Percentiles rank a stretch among this genome's conserved stretches.
Evolutionary conservation across 2,888 invertebrate genomes (phyloP).

Genomic region (Anaspis maculata): DNA sequence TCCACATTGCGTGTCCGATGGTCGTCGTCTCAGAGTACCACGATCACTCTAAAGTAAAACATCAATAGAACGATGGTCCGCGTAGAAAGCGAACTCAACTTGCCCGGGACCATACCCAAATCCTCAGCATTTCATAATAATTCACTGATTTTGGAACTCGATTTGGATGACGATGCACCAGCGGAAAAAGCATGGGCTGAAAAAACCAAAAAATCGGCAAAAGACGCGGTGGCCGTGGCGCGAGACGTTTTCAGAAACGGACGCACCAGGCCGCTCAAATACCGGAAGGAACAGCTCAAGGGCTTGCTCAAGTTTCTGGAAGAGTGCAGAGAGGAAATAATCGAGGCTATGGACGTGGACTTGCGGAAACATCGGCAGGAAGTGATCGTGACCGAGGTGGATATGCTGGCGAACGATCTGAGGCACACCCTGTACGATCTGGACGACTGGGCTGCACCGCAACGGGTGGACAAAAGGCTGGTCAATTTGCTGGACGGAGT

Average conservation of each 20-base stretch:
- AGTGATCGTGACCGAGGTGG: conserved; percentile 67
- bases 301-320: conserved; percentile 67
- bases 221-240: conserved; percentile 7
- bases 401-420: conserved; percentile 69
- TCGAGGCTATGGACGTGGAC: conserved; percentile 70
- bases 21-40: too few relatives aligned
- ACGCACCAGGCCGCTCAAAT: conserved; percentile 70
- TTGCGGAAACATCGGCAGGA: conserved; percentile 75
- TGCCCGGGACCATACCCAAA: neutral
- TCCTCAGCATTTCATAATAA: neutral
- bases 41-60: too few relatives aligned
- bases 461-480: conserved; percentile 58
- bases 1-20: too few relatives aligned
- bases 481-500: conserved; percentile 67
- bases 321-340: conserved; percentile 67
- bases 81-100: neutral
- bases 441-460: conserved; percentile 70
- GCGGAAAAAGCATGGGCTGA: too few relatives aligned
- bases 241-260: conserved; percentile 50
- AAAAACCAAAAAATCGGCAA: neutral
- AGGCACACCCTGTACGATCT: conserved; percentile 61
- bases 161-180: neutral
- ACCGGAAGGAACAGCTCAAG: conserved; percentile 73
- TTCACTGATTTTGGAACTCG: neutral
- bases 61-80: conserved; percentile 2